A percentile compares a stretch with the other conserved stretches of the same genome.
Conservation (phyloP, 2,113 vertebrate species). For the Columba janthina region DNA sequence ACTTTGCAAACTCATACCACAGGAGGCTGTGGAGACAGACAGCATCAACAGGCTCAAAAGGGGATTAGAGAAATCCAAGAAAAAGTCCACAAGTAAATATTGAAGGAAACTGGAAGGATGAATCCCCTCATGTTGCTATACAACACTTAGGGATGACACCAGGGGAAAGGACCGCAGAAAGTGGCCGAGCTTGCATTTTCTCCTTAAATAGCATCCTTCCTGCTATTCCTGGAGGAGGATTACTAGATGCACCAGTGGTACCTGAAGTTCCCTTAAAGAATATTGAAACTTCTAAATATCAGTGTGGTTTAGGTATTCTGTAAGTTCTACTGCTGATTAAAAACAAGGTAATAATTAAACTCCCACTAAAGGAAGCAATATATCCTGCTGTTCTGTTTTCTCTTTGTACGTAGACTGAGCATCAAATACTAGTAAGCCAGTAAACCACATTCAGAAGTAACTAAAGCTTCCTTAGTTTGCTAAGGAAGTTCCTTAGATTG, state of each 20-base stretch:
- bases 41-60: conserved; percentile 17
- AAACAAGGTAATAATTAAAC: neutral
- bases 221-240: neutral
- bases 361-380: neutral
- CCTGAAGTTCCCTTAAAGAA: neutral
- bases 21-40: conserved; percentile 36
- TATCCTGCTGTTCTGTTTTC: neutral
- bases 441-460: neutral
- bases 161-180: neutral
- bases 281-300: neutral
- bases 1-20: conserved; percentile 7
- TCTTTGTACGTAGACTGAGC: neutral
- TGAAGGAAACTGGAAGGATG: neutral
- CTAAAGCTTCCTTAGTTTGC: neutral
- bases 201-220: conserved; percentile 11
- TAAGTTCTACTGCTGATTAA: neutral
- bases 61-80: conserved; percentile 14
- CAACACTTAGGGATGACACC: neutral
- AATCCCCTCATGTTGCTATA: neutral
- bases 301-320: neutral
- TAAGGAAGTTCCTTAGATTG: neutral
- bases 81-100: neutral
- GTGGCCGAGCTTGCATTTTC: neutral
- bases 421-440: neutral
- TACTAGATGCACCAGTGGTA: neutral